Evolutionary conservation across 2,113 vertebrate species (phyloP), one percentile per base, ranked within the genome.

Genomic region (Paracanthobrama guichenoti): DNA sequence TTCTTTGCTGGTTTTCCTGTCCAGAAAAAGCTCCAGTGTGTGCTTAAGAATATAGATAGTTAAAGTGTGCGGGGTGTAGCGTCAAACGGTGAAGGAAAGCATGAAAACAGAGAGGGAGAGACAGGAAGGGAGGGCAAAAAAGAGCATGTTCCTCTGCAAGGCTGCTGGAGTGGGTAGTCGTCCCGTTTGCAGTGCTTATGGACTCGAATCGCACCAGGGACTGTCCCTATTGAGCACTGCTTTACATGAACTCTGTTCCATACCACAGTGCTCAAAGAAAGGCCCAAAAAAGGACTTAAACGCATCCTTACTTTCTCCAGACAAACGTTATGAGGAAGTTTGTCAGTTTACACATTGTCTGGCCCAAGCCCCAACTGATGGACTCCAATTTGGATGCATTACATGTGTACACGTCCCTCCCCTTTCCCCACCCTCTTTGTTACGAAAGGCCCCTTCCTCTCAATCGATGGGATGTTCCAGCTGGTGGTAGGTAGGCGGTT

Each of bases 131-230:
- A 87, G 83, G 59, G 35, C 46, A 48, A 69, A 93, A 66, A 85
- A 82, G 93, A 93, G 93, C 83, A 92, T 94, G 93, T 95, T 95
- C 94, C 93, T 84, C 91, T 91, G 93, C 95, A 94, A 95, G 94
- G 95, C 95, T 95, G 93, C 95, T 92, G 95, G 93, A 95, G 95
- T 84, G 92, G 93, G 90, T 80, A 87, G 81, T 83, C 95, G 94
- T 94, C 93, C 95, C 94, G 94, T 74, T 95, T 93, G 94, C 95
- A 94, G 94, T 95, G 93, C 96, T 94, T 92, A 92, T 96, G 95
- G 96, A 97, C 96, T 96, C 89, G 88, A 94, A 94, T 95, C 90
- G 93, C 93, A 93, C 93, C 96, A 96, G 95, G 95, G 95, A 96
- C 96, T 95, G 92, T 89, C 95, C 94, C 93, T 93, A 91, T 95